Percentiles rank a stretch among this genome's conserved stretches.
phyloP scores from a whole-genome alignment of 2,888 invertebrate genomes.

The Nasonovia ribisnigri region DNA sequence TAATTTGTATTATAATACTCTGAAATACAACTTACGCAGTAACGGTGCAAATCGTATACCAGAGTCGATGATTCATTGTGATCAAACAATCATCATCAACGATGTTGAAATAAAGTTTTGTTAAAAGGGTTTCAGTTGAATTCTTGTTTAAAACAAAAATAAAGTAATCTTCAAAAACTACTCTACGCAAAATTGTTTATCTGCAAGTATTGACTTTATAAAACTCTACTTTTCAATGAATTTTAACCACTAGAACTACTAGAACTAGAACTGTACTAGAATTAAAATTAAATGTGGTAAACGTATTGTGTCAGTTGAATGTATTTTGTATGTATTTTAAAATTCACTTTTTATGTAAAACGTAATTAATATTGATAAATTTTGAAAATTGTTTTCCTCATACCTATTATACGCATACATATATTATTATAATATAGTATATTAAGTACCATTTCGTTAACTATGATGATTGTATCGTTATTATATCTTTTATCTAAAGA shows the following conservation, averaged over 20 bases:
- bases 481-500: constrained; percentile 18
- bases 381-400: not conserved
- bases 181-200: not conserved
- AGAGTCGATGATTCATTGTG: not conserved
- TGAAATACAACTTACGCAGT: not conserved
- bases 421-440: not conserved
- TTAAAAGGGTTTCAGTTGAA: not conserved
- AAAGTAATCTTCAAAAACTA: not conserved
- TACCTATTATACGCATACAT: not conserved
- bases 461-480: constrained; percentile 45
- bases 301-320: not conserved
- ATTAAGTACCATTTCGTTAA: constrained; percentile 4
- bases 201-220: not conserved
- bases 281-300: not conserved
- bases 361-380: constrained; percentile 19
- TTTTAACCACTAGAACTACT: not conserved
- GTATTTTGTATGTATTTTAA: not conserved
- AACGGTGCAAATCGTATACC: not conserved
- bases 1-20: not conserved
- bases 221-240: not conserved
- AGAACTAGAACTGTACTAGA: not conserved
- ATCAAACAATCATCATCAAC: not conserved
- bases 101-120: not conserved
- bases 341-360: not conserved
- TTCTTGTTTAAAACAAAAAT: not conserved